These are phyloP conservation scores for Etheostoma cragini DNA, from an alignment of 2,113 vertebrate genomes.

Conservation along the genomic window DNA sequence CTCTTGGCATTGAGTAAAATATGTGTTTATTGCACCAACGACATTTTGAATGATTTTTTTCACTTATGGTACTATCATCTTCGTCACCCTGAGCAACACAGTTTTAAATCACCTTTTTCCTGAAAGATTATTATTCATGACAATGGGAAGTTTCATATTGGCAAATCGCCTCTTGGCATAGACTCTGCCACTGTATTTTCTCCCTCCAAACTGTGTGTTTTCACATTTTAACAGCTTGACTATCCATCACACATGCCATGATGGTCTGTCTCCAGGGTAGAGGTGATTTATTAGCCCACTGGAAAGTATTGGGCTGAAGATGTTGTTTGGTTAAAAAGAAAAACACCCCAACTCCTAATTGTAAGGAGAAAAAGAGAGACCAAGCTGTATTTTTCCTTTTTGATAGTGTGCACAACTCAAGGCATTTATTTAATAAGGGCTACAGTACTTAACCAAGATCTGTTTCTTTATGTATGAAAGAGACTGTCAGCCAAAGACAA, in stretches of 20 bases:
- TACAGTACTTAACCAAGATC: conserved; percentile 11
- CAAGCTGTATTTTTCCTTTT: background rate
- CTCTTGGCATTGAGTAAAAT: conserved; percentile 14
- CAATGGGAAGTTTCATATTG: conserved; percentile 66
- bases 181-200: conserved; percentile 47
- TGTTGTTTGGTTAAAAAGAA: conserved; percentile 64
- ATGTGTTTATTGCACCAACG: conserved; percentile 26
- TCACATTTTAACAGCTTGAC: conserved; percentile 71
- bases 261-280: conserved; percentile 68
- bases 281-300: conserved; percentile 72
- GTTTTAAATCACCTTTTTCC: conserved; percentile 67
- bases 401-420: background rate
- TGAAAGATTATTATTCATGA: conserved; percentile 69
- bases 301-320: conserved; percentile 69
- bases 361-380: conserved; percentile 21
- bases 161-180: conserved; percentile 65
- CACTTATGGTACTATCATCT: conserved; percentile 20
- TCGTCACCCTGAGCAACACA: conserved; percentile 51
- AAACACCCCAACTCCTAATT: conserved; percentile 50
- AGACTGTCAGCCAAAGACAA: conserved; percentile 15
- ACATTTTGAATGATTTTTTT: conserved; percentile 9
- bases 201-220: conserved; percentile 61
- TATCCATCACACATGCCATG: conserved; percentile 73
- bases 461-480: conserved; percentile 27
- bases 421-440: conserved; percentile 11